Conservation (phyloP, 2,797 vertebrate species). For the Acomys russatus region DNA sequence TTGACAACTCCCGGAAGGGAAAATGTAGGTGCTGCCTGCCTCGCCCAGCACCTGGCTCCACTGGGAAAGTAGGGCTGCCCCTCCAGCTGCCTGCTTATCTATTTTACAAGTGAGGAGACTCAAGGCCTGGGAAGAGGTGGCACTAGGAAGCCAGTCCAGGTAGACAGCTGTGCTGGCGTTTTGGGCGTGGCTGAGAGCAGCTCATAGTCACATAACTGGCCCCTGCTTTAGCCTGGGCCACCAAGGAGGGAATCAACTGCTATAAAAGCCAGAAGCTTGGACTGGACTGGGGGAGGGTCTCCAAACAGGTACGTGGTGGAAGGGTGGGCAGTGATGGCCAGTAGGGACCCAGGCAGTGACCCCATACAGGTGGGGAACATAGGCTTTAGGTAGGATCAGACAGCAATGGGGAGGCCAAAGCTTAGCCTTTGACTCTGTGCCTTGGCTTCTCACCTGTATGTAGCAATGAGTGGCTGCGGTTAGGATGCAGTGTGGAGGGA, state of each 20-base stretch:
- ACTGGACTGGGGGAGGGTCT: neutral
- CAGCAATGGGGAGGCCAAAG: neutral
- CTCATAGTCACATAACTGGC: neutral
- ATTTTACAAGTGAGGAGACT: neutral
- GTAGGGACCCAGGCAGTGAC: neutral
- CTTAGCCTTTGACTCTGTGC: neutral
- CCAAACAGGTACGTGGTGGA: neutral
- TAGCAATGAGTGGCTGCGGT: fast-evolving
- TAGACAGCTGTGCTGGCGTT: neutral
- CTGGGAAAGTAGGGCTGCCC: neutral
- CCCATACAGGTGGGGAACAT: neutral
- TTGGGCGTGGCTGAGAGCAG: neutral
- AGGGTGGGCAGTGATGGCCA: neutral
- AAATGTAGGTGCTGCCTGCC: neutral
- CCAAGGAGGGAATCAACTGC: neutral
- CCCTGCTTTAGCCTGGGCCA: neutral
- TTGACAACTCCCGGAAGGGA: neutral
- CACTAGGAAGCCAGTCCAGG: neutral
- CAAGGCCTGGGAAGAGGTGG: neutral
- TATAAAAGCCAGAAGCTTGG: neutral
- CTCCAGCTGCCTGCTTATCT: neutral
- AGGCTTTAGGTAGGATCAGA: no score
- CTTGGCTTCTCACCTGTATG: neutral
- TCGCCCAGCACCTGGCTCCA: neutral
- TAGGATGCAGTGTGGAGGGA: neutral